Base-by-base conservation (phyloP, 1,140 invertebrate genomes). In the Megathymus violae region DNA sequence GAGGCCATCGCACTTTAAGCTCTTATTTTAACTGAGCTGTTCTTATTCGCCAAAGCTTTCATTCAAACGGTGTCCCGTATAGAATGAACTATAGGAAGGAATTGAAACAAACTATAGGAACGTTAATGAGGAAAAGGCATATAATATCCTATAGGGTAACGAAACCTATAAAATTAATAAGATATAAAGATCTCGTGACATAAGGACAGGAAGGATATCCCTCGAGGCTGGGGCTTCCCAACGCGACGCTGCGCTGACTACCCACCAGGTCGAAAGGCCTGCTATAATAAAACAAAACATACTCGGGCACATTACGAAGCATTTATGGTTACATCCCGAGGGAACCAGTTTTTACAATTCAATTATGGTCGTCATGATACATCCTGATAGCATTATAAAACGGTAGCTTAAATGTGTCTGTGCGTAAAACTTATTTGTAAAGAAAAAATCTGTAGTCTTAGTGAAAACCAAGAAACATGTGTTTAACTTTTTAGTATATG, bases 331-430 rank as follows among this genome's bases (percentile, higher is more conserved):
- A 59, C 43, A 38, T 34, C 54, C 41, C 54, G 41, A n/a, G 41
- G 54, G 43, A 58, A 58, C 67, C 10, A 58, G 73, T 69, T 38
- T 54, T 48, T 41, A 62, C 54, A 58, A 63, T 69, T 72, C 54
- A 61, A 65, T 67, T 72, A 74, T 67, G 68, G 51, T 44, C 46
- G 36, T 68, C 67, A 72, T 72, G 59, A 70, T 69, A 62, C 71
- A 70, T 74, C 64, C 61, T 46, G 63, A 71, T 46, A 36, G 10
- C 13, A 11, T 2, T 36, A 36, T 36, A n/a, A 11, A 36, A 31
- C 11, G 7, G n/a, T 36, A 11, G 1, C 34, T 36, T 36, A 7
- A 10, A 9, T 31, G 9, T 31, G 27, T 31, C 9, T 31, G 27
- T 31, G 7, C 27, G 9, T 31, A 31, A 5, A 31, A 9, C 7